phyloP scores from a whole-genome alignment of 2,113 vertebrate genomes.

The Notothenia coriiceps region DNA sequence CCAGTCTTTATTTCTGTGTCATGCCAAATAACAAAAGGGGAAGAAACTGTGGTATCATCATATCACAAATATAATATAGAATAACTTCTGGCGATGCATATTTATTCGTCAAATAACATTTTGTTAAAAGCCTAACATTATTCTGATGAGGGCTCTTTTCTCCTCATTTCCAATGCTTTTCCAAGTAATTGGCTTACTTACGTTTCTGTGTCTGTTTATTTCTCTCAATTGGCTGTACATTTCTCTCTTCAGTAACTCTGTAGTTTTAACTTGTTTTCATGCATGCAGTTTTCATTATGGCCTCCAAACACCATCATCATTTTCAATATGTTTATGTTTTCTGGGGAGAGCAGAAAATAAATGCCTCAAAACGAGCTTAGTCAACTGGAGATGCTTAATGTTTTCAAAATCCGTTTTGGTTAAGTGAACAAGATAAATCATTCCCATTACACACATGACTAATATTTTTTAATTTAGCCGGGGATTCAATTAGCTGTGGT shows the following conservation, averaged over 20 bases:
- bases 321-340: conserved; percentile 48
- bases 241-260: conserved; percentile 27
- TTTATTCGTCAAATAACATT: background rate
- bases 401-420: conserved; percentile 83
- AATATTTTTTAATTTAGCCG: conserved; percentile 77
- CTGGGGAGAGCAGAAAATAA: conserved; percentile 37
- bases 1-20: background rate
- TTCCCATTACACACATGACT: conserved; percentile 78
- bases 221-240: conserved; percentile 7
- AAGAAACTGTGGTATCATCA: background rate
- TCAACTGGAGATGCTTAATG: conserved; percentile 74
- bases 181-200: background rate
- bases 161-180: background rate
- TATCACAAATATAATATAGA: background rate
- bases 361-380: conserved; percentile 74
- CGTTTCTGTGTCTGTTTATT: conserved; percentile 14
- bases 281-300: conserved; percentile 3
- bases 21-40: background rate
- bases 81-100: background rate
- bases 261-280: conserved; percentile 14
- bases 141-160: background rate
- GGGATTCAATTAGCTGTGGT: conserved; percentile 72
- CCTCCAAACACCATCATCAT: conserved; percentile 23
- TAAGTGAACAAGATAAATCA: conserved; percentile 82
- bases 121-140: background rate